phyloP scores from a whole-genome alignment of 2,113 vertebrate genomes.

The Thunnus maccoyii region DNA sequence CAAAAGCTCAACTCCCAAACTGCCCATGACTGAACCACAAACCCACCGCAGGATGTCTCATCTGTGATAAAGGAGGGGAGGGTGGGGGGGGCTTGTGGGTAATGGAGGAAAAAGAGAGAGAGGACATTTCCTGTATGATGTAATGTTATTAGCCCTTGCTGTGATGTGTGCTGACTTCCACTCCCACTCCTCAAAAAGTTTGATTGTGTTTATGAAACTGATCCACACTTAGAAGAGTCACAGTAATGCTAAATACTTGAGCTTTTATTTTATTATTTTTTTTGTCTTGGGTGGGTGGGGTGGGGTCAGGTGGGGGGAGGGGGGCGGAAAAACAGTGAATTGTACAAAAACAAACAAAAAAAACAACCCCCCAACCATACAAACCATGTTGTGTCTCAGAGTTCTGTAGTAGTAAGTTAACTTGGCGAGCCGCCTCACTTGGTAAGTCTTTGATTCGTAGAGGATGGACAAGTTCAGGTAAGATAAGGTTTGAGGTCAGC shows the following conservation, averaged over 20 bases:
- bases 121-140: constrained; percentile 65
- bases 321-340: background rate
- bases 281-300: too few relatives aligned
- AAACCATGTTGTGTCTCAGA: constrained; percentile 36
- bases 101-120: background rate
- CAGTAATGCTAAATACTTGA: constrained; percentile 30
- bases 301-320: too few relatives aligned
- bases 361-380: background rate
- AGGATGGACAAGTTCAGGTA: constrained; percentile 84
- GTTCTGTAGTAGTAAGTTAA: constrained; percentile 62
- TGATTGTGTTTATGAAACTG: constrained; percentile 35
- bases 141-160: constrained; percentile 70
- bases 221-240: constrained; percentile 30
- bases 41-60: constrained; percentile 18
- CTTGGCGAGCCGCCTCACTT: constrained; percentile 45
- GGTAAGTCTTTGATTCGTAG: constrained; percentile 67
- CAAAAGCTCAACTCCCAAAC: constrained; percentile 51
- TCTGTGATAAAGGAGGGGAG: background rate
- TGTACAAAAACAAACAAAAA: background rate
- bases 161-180: constrained; percentile 64
- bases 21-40: constrained; percentile 44
- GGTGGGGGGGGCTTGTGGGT: constrained; percentile 56
- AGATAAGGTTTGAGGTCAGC: constrained; percentile 72
- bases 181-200: constrained; percentile 2
- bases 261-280: background rate